Evolutionary conservation across 64 coral and sea anemone species (phyloP).

Genomic region (Anthopleura sola): DNA sequence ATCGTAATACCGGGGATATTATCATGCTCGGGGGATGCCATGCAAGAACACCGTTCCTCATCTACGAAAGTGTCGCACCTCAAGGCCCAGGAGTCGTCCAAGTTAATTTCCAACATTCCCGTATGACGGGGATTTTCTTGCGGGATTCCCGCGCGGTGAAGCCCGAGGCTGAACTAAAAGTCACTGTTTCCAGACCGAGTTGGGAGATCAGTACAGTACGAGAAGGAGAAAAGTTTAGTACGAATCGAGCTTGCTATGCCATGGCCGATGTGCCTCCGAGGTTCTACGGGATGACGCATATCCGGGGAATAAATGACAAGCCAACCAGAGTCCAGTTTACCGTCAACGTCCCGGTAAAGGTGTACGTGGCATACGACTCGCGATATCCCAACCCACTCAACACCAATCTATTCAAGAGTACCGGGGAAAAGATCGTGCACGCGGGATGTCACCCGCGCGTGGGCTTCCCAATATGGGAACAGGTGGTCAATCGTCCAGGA

Average conservation of each 20-base stretch:
- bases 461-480: slow-evolving; percentile 37
- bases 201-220: slow-evolving; percentile 71
- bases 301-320: slow-evolving; percentile 35
- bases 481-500: slow-evolving; percentile 15
- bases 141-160: slow-evolving; percentile 48
- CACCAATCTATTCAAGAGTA: not conserved
- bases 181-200: slow-evolving; percentile 20
- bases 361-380: slow-evolving; percentile 47
- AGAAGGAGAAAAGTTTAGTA: slow-evolving; percentile 81
- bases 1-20: slow-evolving; percentile 38
- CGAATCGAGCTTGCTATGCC: slow-evolving; percentile 62
- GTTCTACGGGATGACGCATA: slow-evolving; percentile 75
- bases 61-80: slow-evolving; percentile 60
- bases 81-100: slow-evolving; percentile 60
- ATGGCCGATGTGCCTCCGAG: slow-evolving; percentile 77
- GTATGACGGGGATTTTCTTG: slow-evolving; percentile 78
- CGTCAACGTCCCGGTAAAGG: slow-evolving; percentile 25
- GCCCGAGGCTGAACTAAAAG: slow-evolving; percentile 70
- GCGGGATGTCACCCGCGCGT: slow-evolving; percentile 38
- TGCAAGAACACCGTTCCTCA: slow-evolving; percentile 45
- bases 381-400: slow-evolving; percentile 24
- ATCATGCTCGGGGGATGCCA: slow-evolving; percentile 73
- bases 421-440: slow-evolving; percentile 57
- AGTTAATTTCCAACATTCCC: slow-evolving; percentile 18
- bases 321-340: slow-evolving; percentile 27